Evolutionary conservation across 2,797 vertebrate species (phyloP).

Genomic region (Vultur gryphus): DNA sequence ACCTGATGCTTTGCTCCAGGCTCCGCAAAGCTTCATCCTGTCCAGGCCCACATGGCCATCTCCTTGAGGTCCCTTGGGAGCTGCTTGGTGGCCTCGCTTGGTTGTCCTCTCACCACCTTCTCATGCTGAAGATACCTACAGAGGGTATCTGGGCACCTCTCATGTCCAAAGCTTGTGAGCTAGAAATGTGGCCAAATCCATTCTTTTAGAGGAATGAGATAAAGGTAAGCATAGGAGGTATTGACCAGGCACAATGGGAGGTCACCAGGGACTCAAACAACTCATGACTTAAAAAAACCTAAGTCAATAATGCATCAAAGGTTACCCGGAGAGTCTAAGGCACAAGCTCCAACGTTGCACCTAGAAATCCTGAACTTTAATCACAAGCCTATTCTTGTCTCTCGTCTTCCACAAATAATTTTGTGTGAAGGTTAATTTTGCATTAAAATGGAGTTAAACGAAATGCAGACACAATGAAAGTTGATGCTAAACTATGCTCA

Average conservation of each 20-base stretch:
- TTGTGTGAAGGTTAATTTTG: background rate
- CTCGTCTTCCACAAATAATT: background rate
- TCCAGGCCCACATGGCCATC: rapidly evolving
- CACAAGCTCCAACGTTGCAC: no score
- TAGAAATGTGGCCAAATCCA: background rate
- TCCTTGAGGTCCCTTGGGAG: background rate
- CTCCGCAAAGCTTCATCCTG: background rate
- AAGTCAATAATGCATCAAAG: background rate
- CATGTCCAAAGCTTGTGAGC: background rate
- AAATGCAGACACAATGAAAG: background rate
- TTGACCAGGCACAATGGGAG: background rate
- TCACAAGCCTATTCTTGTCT: background rate
- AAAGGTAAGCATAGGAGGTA: background rate
- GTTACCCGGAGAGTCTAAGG: background rate
- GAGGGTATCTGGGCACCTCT: background rate
- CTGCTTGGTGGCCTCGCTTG: background rate
- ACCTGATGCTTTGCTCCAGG: background rate
- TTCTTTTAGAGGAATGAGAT: background rate
- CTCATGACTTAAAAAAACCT: background rate
- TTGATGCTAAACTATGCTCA: background rate
- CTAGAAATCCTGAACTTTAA: background rate
- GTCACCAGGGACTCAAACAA: background rate
- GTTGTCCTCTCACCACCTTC: background rate
- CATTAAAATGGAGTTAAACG: background rate
- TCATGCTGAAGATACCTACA: background rate